Evolutionary conservation across 2,888 invertebrate genomes (phyloP).

Genomic region (Calliopum simillimum): DNA sequence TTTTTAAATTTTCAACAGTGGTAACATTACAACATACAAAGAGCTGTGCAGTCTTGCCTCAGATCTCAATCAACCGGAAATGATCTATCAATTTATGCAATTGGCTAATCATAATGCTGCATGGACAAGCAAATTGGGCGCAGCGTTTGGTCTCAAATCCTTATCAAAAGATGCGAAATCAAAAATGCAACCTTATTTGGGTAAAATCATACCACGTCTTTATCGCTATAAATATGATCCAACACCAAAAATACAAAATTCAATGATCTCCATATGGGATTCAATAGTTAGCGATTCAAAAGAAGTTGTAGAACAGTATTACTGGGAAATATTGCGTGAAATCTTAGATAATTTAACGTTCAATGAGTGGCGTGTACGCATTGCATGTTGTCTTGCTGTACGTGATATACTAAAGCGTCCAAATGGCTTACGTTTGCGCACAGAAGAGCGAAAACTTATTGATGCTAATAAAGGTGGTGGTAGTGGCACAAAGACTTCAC

Average conservation of each 20-base stretch:
- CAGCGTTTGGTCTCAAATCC: conserved; percentile 91
- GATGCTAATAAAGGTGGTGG: conserved; percentile 24
- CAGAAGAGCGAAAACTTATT: conserved; percentile 52
- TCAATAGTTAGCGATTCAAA: conserved; percentile 87
- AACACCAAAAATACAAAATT: conserved; percentile 89
- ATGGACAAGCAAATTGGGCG: conserved; percentile 93
- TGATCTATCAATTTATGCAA: conserved; percentile 96
- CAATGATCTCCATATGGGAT: conserved; percentile 95
- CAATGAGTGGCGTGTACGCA: conserved; percentile 88
- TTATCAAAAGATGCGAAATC: conserved; percentile 87
- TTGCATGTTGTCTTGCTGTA: conserved; percentile 90
- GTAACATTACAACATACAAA: conserved; percentile 91
- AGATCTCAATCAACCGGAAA: conserved; percentile 93
- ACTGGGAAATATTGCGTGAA: conserved; percentile 74
- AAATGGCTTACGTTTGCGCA: conserved; percentile 62
- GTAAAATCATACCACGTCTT: conserved; percentile 87
- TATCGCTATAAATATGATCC: conserved; percentile 91
- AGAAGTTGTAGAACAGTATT: conserved; percentile 75
- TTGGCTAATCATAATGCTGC: conserved; percentile 93
- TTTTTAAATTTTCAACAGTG: conserved; percentile 69
- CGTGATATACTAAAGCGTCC: conserved; percentile 82
- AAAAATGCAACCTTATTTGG: conserved; percentile 83
- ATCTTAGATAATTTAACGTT: conserved; percentile 84
- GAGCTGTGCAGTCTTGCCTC: conserved; percentile 94
- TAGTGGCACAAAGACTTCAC: conserved; percentile 23